These are phyloP conservation scores for Otolemur garnettii DNA, from an alignment of 2,113 vertebrate species.

Conservation along the genomic window DNA sequence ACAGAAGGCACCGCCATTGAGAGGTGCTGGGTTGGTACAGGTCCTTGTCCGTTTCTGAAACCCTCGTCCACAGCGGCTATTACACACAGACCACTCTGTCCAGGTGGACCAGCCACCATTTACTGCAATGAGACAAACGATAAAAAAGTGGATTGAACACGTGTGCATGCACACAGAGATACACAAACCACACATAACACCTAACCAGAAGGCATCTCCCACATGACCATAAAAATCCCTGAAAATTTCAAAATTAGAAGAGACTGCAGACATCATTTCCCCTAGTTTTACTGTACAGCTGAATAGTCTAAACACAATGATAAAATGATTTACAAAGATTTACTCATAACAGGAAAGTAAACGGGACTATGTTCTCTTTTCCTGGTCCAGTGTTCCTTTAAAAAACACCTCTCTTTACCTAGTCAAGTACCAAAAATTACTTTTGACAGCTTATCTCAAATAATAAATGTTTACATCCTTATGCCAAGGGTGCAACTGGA, in stretches of 20 bases:
- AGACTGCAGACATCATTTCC: not conserved
- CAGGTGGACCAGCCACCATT: slow-evolving; percentile 98
- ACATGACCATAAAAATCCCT: not conserved
- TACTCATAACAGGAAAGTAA: slow-evolving; percentile 6
- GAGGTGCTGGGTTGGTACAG: slow-evolving; percentile 97
- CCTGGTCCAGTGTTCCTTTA: not conserved
- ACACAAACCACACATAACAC: not conserved
- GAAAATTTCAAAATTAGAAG: not conserved
- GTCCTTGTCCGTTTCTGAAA: slow-evolving; percentile 96
- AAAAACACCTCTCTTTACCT: not conserved
- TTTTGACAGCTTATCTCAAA: slow-evolving; percentile 41
- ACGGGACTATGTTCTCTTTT: not conserved
- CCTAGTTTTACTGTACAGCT: not conserved
- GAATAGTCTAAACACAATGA: not conserved
- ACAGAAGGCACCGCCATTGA: slow-evolving; percentile 96
- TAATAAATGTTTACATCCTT: slow-evolving; percentile 58
- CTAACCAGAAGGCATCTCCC: not conserved
- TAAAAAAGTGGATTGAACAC: not conserved
- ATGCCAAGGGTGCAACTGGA: not conserved
- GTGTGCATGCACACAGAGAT: not conserved
- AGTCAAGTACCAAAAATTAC: slow-evolving; percentile 44
- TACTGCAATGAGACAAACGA: slow-evolving; percentile 87
- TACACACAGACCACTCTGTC: slow-evolving; percentile 97
- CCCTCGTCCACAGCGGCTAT: slow-evolving; percentile 95
- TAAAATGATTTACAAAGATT: slow-evolving; percentile 12